Conservation (phyloP, 2,113 vertebrate species). For the Crocuta crocuta region DNA sequence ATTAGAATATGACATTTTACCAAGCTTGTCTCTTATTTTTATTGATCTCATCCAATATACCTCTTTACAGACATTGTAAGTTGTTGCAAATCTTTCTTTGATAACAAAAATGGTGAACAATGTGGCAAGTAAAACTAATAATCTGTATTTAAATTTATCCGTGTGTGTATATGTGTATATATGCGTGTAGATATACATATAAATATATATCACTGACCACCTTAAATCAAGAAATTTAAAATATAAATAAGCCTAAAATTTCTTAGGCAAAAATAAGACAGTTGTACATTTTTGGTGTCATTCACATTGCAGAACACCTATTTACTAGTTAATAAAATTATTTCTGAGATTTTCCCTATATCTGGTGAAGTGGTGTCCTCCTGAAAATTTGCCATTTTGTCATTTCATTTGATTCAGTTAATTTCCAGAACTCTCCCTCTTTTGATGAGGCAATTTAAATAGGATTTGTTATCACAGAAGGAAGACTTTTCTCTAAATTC, state of each 20-base stretch:
- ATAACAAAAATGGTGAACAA: neutral
- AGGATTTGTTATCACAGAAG: neutral
- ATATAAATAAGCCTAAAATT: neutral
- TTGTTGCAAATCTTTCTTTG: constrained; percentile 6
- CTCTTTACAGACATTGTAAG: constrained; percentile 1
- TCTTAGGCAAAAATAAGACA: constrained; percentile 25
- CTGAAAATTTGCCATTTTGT: neutral
- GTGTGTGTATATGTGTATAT: neutral
- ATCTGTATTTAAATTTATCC: neutral
- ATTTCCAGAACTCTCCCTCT: neutral
- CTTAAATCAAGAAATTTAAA: constrained; percentile 41
- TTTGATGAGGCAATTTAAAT: constrained; percentile 10
- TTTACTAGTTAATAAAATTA: neutral
- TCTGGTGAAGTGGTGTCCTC: neutral
- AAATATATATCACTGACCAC: neutral
- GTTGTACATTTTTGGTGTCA: neutral
- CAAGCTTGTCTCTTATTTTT: neutral
- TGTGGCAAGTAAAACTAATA: neutral
- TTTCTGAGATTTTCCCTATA: neutral
- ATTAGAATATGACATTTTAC: neutral
- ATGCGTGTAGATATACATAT: neutral
- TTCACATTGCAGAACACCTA: neutral
- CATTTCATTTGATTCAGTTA: neutral
- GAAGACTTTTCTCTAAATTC: constrained; percentile 36
- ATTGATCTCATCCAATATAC: neutral